A percentile compares a stretch with the other conserved stretches of the same genome.
Conservation (phyloP, 2,888 invertebrate species). For the Hirtodrosophila cameraria region DNA sequence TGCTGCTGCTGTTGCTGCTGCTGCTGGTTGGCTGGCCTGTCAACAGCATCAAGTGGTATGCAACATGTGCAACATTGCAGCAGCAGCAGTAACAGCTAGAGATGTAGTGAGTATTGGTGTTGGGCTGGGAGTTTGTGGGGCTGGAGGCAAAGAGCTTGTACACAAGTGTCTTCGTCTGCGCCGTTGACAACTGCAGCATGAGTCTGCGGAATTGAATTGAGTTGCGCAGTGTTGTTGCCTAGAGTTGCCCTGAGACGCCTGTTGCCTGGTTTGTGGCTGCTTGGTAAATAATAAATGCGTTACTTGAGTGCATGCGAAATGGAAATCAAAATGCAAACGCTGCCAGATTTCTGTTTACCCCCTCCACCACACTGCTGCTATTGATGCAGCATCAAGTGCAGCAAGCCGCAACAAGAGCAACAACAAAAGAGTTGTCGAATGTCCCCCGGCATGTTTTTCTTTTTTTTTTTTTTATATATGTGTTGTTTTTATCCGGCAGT, state of each 20-base stretch:
- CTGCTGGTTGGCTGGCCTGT: conserved; percentile 59
- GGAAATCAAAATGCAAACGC: conserved; percentile 75
- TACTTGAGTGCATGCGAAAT: conserved; percentile 74
- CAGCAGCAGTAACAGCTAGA: conserved; percentile 34
- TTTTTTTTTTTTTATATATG: too few species aligned
- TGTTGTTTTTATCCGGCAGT: conserved; percentile 68
- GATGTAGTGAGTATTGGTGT: neutral
- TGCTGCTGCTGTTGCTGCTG: conserved; percentile 38
- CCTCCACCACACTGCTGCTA: conserved; percentile 8
- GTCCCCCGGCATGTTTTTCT: conserved; percentile 20
- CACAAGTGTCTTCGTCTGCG: conserved; percentile 67
- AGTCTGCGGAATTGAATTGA: conserved; percentile 73
- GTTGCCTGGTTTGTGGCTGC: conserved; percentile 43
- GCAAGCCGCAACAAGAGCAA: conserved; percentile 27
- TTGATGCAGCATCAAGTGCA: conserved; percentile 55
- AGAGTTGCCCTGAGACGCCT: too few species aligned
- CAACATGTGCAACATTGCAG: conserved; percentile 60
- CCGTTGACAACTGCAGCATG: conserved; percentile 75
- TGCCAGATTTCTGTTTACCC: conserved; percentile 70
- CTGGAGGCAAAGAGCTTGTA: conserved; percentile 20
- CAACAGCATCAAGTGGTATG: conserved; percentile 70
- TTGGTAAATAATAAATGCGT: conserved; percentile 77
- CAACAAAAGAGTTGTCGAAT: too few species aligned
- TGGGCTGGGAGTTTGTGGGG: too few species aligned
- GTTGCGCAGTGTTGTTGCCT: conserved; percentile 38